A percentile compares a stretch with the other conserved stretches of the same genome.
These are phyloP conservation scores for Oreotragus oreotragus DNA, from an alignment of 2,113 vertebrate species.

Conservation along the genomic window DNA sequence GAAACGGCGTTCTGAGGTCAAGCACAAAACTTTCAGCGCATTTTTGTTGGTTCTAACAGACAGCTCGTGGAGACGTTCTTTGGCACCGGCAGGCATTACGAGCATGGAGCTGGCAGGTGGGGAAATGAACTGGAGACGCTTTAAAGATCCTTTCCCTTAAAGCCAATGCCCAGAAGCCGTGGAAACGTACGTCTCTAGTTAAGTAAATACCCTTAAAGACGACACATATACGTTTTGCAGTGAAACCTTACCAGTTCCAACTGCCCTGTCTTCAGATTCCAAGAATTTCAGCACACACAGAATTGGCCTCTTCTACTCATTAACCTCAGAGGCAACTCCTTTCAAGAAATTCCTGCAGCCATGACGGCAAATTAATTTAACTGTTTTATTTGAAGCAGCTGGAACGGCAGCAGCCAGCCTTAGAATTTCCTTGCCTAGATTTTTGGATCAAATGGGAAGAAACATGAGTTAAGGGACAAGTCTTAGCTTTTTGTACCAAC, in stretches of 20 bases:
- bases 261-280: slow-evolving; percentile 36
- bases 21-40: neutral
- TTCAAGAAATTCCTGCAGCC: neutral
- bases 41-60: slow-evolving; percentile 39
- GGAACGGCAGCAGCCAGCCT: neutral
- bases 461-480: too few relatives aligned
- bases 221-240: slow-evolving; percentile 35
- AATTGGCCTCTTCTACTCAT: slow-evolving; percentile 53
- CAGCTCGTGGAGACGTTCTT: slow-evolving; percentile 54
- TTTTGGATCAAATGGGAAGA: neutral
- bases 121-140: slow-evolving; percentile 72
- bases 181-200: slow-evolving; percentile 58
- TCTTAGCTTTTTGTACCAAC: neutral
- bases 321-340: slow-evolving; percentile 57
- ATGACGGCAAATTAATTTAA: neutral
- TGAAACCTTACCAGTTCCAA: slow-evolving; percentile 31
- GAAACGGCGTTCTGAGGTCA: neutral
- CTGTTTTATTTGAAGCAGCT: neutral
- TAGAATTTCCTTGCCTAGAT: neutral
- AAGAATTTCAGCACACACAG: neutral
- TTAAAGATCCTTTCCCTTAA: slow-evolving; percentile 74
- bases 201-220: slow-evolving; percentile 48
- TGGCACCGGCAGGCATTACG: slow-evolving; percentile 57
- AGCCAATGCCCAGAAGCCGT: slow-evolving; percentile 75
- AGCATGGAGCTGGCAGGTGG: slow-evolving; percentile 66